Evolutionary conservation across 2,888 invertebrate species (phyloP), one percentile per base, ranked within the genome.

Genomic region (Melieria omissa): DNA sequence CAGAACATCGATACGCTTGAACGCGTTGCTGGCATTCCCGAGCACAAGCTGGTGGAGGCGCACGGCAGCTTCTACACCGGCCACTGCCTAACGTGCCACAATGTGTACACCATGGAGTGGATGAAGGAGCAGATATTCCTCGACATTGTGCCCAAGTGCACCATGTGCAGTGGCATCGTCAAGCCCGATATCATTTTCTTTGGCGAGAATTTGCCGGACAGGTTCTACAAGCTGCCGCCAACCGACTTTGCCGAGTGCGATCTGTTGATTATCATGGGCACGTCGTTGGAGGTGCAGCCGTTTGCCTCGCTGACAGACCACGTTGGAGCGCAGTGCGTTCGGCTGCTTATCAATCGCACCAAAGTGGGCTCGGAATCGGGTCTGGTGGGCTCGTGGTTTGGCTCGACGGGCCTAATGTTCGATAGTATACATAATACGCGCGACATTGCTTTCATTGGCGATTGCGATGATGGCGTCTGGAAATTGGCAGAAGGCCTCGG

Each of bases 181-280:
- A 98, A 98, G 85, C 98, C 98, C 8, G 97, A 98, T 82, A 96
- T 99, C 79, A 93, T 98, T 12, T 97, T 99, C 88, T 99, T 98
- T 86, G 98, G 98, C 0, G 98, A 98, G 88, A 90, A 91, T 83
- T 89, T 98, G 14, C 97, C 98, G 0, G 88, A 89, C 0, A 89
- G 92, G 76, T 98, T 97, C 84, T 92, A 93, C 79, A 83, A 86
- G 6, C 89, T 91, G 76, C 89, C 93, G 9, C 88, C 89, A 41
- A 87, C 88, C 78, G 98, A 98, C 88, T 95, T 98, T 83, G 88
- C 90, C 57, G 88, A 92, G 71, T 98, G 97, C 84, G 97, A 98
- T 87, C 88, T 98, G 81, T 89, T 99, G 42, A 94, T 99, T 71
- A 93, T 99, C 44, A 93, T 99, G 92, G 98, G 98, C 0, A 97